Percentiles rank a stretch among this genome's conserved stretches.
Conservation (phyloP, 1,140 invertebrate species). For the Melipona quadrifasciata region DNA sequence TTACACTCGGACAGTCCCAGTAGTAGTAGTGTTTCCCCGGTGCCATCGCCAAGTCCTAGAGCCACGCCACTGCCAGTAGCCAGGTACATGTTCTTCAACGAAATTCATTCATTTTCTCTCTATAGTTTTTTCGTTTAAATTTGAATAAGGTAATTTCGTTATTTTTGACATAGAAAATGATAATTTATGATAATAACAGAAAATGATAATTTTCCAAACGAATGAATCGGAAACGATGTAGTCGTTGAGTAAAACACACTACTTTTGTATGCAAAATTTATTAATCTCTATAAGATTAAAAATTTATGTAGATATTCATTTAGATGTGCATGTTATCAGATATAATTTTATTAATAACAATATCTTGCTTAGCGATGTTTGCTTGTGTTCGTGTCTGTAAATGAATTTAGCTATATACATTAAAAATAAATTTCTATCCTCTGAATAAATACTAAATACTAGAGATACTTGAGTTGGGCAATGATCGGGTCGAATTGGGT, state of each 20-base stretch:
- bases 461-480: too few relatives aligned
- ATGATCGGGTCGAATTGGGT: too few relatives aligned
- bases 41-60: constrained; percentile 90
- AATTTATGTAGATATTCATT: neutral
- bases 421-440: neutral
- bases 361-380: neutral
- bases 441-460: neutral
- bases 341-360: too few relatives aligned
- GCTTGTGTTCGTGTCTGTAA: neutral
- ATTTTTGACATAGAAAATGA: neutral
- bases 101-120: constrained; percentile 13
- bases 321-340: neutral
- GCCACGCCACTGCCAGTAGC: constrained; percentile 85
- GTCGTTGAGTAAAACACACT: neutral
- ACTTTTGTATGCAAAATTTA: neutral
- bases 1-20: constrained; percentile 92
- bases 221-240: neutral
- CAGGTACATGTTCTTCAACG: constrained; percentile 66
- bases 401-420: neutral
- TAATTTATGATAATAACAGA: neutral
- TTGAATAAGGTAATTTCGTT: neutral
- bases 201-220: neutral
- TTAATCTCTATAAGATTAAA: neutral
- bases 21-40: constrained; percentile 91
- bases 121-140: neutral